Evolutionary conservation across 2,113 vertebrate species (phyloP).

Genomic region (Chlorodrepanis virens): DNA sequence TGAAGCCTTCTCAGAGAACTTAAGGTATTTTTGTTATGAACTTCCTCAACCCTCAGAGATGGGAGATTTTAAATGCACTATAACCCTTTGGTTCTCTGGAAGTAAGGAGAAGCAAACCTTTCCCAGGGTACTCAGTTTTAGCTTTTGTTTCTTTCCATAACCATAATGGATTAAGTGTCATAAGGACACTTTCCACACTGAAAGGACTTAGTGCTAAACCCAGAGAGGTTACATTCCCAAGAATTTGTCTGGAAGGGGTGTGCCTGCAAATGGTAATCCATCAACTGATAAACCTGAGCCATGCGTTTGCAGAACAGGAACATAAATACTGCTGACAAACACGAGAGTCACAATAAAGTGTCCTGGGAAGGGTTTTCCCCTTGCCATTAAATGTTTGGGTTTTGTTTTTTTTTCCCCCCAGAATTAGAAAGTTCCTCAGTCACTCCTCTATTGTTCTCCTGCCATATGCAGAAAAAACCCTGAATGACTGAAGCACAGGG

Average conservation of each 20-base stretch:
- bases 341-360: neutral
- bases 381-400: neutral
- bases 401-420: too few species aligned
- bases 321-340: neutral
- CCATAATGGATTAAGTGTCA: neutral
- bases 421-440: neutral
- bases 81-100: neutral
- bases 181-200: neutral
- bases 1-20: neutral
- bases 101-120: neutral
- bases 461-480: neutral
- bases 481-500: neutral
- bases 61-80: neutral
- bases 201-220: neutral
- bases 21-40: neutral
- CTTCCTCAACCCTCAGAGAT: neutral
- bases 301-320: neutral
- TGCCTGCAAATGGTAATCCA: neutral
- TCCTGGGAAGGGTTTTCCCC: neutral
- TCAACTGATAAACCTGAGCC: neutral
- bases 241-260: neutral
- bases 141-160: neutral
- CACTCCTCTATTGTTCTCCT: neutral
- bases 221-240: neutral
- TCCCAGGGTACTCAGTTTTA: neutral